phyloP scores from a whole-genome alignment of 2,113 vertebrate genomes.

The Leptobrachium ailaonicum region DNA sequence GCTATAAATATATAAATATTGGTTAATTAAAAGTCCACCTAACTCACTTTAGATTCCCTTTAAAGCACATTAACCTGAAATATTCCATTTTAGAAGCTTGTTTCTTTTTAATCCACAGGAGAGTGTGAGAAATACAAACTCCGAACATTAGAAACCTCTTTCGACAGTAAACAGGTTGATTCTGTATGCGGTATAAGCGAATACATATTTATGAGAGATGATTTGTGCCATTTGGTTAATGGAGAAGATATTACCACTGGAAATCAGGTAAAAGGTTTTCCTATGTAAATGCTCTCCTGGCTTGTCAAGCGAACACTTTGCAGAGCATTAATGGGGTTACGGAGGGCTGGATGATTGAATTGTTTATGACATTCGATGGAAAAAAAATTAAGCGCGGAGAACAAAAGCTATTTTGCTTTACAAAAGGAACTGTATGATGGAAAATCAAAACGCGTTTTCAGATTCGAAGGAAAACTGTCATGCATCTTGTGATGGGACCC shows the following conservation, averaged over 20 bases:
- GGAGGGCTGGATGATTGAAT: slow-evolving; percentile 1
- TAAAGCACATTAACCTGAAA: too few species aligned
- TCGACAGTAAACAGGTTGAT: background rate
- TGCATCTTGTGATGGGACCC: background rate
- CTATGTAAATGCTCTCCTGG: slow-evolving; percentile 26
- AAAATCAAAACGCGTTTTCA: slow-evolving; percentile 11
- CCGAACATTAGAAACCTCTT: background rate
- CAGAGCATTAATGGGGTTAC: slow-evolving; percentile 4
- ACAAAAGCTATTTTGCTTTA: background rate
- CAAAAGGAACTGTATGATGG: background rate
- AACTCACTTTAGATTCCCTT: too few species aligned
- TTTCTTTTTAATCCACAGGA: slow-evolving; percentile 4
- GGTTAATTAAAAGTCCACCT: too few species aligned
- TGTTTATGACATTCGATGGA: slow-evolving; percentile 33
- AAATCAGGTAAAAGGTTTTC: slow-evolving; percentile 36
- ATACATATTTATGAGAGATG: slow-evolving; percentile 17
- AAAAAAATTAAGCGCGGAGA: background rate
- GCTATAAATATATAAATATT: too few species aligned
- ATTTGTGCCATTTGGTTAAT: slow-evolving; percentile 28
- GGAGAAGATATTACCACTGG: slow-evolving; percentile 17
- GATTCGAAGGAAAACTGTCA: background rate
- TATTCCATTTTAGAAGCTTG: background rate
- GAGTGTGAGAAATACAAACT: background rate
- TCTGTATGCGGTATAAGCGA: background rate
- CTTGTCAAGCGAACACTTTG: background rate